These are phyloP conservation scores for Tachina grossa DNA, from an alignment of 2,888 invertebrate species.

Conservation along the genomic window DNA sequence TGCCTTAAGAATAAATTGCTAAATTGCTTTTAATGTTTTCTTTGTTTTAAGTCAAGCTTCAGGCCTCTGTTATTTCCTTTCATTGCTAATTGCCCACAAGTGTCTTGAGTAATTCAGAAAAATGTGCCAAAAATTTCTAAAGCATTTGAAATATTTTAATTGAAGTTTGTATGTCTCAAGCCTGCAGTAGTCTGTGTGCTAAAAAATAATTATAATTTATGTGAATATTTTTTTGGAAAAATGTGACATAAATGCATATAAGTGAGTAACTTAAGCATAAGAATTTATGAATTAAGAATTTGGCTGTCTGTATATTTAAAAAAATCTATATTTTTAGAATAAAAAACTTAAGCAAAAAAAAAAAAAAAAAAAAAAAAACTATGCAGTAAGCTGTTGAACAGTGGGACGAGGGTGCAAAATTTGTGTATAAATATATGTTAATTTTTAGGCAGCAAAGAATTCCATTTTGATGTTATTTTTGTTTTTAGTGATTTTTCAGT, in stretches of 20 bases:
- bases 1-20: neutral
- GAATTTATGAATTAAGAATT: too few species aligned
- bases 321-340: too few species aligned
- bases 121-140: slow-evolving; percentile 10
- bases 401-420: too few species aligned
- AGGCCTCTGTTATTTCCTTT: slow-evolving; percentile 29
- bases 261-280: too few species aligned
- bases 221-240: neutral
- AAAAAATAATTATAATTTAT: slow-evolving; percentile 15
- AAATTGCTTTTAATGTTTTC: neutral
- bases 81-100: slow-evolving; percentile 15
- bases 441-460: too few species aligned
- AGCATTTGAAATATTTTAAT: slow-evolving; percentile 14
- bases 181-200: slow-evolving; percentile 28
- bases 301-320: too few species aligned
- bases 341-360: too few species aligned
- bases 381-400: too few species aligned
- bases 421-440: too few species aligned
- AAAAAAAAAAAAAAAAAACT: too few species aligned
- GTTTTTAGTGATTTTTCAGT: too few species aligned
- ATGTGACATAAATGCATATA: neutral
- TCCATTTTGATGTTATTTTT: too few species aligned
- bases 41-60: neutral
- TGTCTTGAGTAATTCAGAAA: neutral
- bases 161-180: slow-evolving; percentile 11